Percentiles rank a stretch among this genome's conserved stretches.
Conservation (phyloP, 1,140 invertebrate species). For the Bombus polaris region DNA sequence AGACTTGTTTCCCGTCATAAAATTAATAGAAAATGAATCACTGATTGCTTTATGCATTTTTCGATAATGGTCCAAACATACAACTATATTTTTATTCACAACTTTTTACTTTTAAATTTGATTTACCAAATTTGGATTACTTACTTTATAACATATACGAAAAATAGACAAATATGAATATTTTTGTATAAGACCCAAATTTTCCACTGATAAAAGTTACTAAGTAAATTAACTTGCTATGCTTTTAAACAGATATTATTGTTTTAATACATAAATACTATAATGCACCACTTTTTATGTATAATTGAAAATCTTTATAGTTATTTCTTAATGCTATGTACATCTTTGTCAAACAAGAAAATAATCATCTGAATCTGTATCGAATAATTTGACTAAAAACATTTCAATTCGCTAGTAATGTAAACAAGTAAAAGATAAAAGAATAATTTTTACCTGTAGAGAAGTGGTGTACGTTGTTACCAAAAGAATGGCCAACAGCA, state of each 20-base stretch:
- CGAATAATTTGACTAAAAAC: background rate
- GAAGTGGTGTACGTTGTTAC: constrained; percentile 23
- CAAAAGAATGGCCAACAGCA: constrained; percentile 58
- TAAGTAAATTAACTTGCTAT: background rate
- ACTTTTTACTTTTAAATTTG: background rate
- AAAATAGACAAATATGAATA: background rate
- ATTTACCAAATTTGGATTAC: background rate
- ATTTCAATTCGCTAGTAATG: background rate
- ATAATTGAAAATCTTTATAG: background rate
- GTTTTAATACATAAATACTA: background rate
- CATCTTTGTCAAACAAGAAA: background rate
- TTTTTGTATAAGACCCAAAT: background rate
- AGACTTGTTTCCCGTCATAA: background rate
- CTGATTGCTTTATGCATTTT: background rate
- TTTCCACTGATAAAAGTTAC: background rate
- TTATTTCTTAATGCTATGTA: background rate
- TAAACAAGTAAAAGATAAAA: background rate
- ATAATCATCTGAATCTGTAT: background rate
- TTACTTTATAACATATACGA: too few relatives aligned
- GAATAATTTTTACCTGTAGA: constrained; percentile 59
- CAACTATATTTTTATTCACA: background rate
- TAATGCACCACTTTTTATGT: background rate
- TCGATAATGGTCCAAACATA: background rate
- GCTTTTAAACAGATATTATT: background rate
- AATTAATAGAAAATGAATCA: background rate